phyloP scores from a whole-genome alignment of 2,888 invertebrate genomes.

The Aradus depressus region DNA sequence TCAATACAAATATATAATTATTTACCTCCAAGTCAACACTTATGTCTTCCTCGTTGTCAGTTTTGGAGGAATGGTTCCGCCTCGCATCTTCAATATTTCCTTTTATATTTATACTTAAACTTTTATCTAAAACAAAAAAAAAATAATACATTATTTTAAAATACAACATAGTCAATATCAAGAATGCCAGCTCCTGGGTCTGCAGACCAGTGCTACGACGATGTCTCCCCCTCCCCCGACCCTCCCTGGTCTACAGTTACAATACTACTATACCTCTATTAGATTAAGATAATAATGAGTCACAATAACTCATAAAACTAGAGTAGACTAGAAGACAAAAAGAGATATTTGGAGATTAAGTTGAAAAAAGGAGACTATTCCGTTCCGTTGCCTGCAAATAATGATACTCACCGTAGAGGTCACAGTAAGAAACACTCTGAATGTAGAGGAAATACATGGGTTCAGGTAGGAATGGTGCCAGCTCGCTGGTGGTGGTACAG shows the following conservation, averaged over 20 bases:
- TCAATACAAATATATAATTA: too few relatives aligned
- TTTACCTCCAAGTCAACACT: too few relatives aligned
- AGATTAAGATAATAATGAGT: too few relatives aligned
- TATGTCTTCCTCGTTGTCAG: too few relatives aligned
- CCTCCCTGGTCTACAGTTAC: too few relatives aligned
- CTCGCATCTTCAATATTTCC: slow-evolving; percentile 20
- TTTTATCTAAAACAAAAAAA: slow-evolving; percentile 24
- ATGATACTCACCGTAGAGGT: slow-evolving; percentile 50
- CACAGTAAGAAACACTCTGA: slow-evolving; percentile 69
- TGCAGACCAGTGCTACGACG: too few relatives aligned
- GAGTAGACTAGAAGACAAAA: not conserved
- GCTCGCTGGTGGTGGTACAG: slow-evolving; percentile 21
- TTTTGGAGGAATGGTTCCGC: not conserved
- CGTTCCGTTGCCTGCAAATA: not conserved
- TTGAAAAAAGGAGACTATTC: slow-evolving; percentile 5
- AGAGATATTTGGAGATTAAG: slow-evolving; percentile 2
- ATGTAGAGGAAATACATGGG: slow-evolving; percentile 79
- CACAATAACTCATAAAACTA: too few relatives aligned
- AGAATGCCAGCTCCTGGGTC: not conserved
- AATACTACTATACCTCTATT: too few relatives aligned
- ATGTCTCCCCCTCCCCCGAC: too few relatives aligned
- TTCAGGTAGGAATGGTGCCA: slow-evolving; percentile 53
- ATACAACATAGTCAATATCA: not conserved
- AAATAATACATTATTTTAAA: not conserved
- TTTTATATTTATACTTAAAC: slow-evolving; percentile 23